These are phyloP conservation scores for Harpagifer antarcticus DNA, from an alignment of 2,797 vertebrate species.

Conservation along the genomic window DNA sequence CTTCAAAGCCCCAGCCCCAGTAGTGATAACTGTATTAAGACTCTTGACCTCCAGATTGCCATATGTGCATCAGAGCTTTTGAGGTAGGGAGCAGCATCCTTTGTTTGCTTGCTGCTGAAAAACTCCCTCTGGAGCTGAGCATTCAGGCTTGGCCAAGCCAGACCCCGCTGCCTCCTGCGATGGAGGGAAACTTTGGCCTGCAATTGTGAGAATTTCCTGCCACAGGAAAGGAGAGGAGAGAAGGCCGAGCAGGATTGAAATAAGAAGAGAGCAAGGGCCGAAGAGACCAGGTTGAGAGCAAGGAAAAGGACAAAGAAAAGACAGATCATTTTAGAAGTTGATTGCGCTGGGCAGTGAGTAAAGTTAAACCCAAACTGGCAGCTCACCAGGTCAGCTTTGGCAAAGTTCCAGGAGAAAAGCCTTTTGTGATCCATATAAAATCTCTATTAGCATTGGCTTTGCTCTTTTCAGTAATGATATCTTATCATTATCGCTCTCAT, in stretches of 20 bases:
- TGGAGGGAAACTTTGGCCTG: constrained; percentile 76
- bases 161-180: constrained; percentile 69
- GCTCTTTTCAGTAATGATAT: constrained; percentile 52
- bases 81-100: constrained; percentile 77
- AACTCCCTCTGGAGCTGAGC: constrained; percentile 75
- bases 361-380: constrained; percentile 33
- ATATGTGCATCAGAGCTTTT: constrained; percentile 62
- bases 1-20: constrained; percentile 69
- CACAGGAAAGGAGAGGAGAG: constrained; percentile 83
- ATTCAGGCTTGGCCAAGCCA: constrained; percentile 70
- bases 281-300: constrained; percentile 50
- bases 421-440: constrained; percentile 55
- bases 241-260: constrained; percentile 63
- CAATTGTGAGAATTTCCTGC: constrained; percentile 89
- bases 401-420: constrained; percentile 50
- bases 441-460: constrained; percentile 53
- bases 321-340: constrained; percentile 75
- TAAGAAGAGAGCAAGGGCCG: constrained; percentile 43
- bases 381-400: constrained; percentile 53
- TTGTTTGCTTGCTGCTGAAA: constrained; percentile 73
- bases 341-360: constrained; percentile 15
- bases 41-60: constrained; percentile 71
- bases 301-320: constrained; percentile 47
- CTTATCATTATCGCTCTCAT: constrained; percentile 34
- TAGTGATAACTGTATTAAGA: constrained; percentile 71